A percentile compares a stretch with the other conserved stretches of the same genome.
Conservation (phyloP, 2,888 invertebrate species). For the Meghimatium bilineatum region DNA sequence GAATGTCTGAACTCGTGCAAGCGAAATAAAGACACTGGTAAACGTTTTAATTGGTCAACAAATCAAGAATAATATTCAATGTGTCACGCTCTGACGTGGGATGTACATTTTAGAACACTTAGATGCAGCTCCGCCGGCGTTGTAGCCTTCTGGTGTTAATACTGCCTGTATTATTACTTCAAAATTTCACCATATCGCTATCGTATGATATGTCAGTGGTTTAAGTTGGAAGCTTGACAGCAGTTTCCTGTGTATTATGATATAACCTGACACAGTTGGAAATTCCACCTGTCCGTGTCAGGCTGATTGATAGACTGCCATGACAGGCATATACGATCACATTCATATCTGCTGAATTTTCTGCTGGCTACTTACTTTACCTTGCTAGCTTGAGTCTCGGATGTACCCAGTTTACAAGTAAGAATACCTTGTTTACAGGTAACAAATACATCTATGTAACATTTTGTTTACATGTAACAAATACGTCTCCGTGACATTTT, state of each 20-base stretch:
- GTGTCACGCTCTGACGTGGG: too few relatives aligned
- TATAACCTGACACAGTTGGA: background rate
- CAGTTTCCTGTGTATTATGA: background rate
- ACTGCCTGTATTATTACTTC: background rate
- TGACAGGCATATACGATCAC: background rate
- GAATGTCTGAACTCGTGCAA: too few relatives aligned
- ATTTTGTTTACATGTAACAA: background rate
- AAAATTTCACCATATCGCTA: background rate
- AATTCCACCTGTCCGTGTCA: background rate
- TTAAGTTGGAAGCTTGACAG: background rate
- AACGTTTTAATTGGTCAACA: too few relatives aligned
- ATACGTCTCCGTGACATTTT: background rate
- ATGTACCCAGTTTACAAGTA: too few relatives aligned
- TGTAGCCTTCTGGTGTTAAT: background rate
- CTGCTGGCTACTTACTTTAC: too few relatives aligned
- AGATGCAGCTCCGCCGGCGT: background rate
- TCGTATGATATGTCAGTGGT: background rate
- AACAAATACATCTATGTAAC: background rate
- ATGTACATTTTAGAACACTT: too few relatives aligned
- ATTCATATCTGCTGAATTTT: background rate
- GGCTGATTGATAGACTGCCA: background rate
- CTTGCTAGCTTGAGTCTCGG: too few relatives aligned
- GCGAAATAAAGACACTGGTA: too few relatives aligned
- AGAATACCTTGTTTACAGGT: too few relatives aligned
- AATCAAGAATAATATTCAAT: too few relatives aligned